Base-by-base conservation (phyloP, 1,140 invertebrate genomes). In the Listronotus bonariensis region DNA sequence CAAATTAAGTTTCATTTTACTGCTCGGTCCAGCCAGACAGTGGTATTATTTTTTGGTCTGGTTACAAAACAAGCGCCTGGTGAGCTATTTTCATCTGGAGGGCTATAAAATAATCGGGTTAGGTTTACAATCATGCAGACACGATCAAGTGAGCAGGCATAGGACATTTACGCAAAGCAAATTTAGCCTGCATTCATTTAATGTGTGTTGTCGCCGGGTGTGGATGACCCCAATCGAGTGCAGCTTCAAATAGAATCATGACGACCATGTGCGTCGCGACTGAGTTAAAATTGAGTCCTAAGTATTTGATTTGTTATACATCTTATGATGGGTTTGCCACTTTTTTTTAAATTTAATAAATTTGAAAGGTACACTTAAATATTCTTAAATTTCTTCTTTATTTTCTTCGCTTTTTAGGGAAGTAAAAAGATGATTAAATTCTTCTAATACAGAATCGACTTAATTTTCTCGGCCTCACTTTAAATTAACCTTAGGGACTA, bases 141-240 rank as follows among this genome's bases (percentile, higher is more conserved):
- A 43, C 53, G 40, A 43, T 43, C 53, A 56, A 40, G 53, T 56
- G 43, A 38, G 42, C n/a, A 43, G 18, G 41, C 53, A 56, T 56
- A 56, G 53, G 53, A 56, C 53, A 56, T 59, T 59, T 59, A 59
- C 43, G 56, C 56, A 59, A 42, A 36, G 31, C 56, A 59, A 59
- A 59, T 59, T 59, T 59, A 59, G 56, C 45, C 41, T 48, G 45
- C 45, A 48, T 59, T 32, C 40, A 56, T 56, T 56, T 56, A 31
- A 56, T 56, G 40, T 48, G 36, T 59, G 56, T 59, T 48, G 56
- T 48, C 45, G 56, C 56, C n/a, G 42, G 14, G 56, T 59, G 56
- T 59, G 56, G 56, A 59, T 59, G 56, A 59, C 56, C 56, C 26
- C 56, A 59, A 59, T 59, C 41, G 42, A 59, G 56, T 59, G 32